Conservation (phyloP, 2,888 invertebrate species). For the Cotesia congregata region DNA sequence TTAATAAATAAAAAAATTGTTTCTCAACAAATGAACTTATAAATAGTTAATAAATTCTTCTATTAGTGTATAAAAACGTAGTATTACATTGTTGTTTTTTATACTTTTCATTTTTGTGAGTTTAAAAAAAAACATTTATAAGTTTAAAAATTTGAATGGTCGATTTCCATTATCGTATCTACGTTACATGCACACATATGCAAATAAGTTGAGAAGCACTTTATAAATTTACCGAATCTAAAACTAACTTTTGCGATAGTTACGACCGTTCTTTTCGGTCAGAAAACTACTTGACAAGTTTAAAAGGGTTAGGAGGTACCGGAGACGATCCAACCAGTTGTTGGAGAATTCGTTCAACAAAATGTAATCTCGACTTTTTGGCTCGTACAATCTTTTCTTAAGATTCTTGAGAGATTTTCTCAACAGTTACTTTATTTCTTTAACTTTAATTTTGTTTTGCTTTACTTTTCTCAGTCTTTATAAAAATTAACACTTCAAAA, state of each 20-base stretch:
- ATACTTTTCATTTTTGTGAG: no score
- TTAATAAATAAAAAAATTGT: no score
- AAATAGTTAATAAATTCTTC: no score
- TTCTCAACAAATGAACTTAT: no score
- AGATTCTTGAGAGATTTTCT: neutral
- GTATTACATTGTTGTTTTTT: no score
- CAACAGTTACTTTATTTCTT: neutral
- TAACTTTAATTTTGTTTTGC: neutral
- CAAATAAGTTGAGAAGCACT: constrained; percentile 1
- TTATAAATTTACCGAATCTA: neutral
- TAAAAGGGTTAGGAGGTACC: constrained; percentile 6
- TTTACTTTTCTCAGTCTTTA: neutral
- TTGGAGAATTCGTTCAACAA: constrained; percentile 13
- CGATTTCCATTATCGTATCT: neutral
- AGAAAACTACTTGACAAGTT: constrained; percentile 7
- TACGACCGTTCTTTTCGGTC: neutral
- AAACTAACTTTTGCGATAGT: constrained; percentile 4
- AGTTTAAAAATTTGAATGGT: neutral
- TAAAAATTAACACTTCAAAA: constrained; percentile 1
- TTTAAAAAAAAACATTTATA: neutral
- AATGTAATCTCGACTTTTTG: constrained; percentile 21
- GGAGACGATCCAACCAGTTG: neutral
- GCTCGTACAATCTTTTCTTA: constrained; percentile 3
- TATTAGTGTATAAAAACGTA: no score
- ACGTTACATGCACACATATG: neutral